Evolutionary conservation across 1,140 invertebrate species (phyloP).

Genomic region (Planococcus citri): DNA sequence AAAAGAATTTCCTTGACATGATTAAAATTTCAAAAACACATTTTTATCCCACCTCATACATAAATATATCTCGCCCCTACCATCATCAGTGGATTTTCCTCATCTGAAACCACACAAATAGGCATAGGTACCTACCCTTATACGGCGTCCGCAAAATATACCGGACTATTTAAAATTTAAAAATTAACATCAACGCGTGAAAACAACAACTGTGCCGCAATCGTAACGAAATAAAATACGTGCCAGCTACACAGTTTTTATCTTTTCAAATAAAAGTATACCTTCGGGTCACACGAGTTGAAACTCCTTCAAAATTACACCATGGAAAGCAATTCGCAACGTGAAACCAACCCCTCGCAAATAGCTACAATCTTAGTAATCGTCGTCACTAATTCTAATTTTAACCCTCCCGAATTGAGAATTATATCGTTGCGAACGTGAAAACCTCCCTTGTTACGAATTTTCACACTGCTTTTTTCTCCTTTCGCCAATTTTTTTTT

Average conservation of each 20-base stretch:
- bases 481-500: no score
- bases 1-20: no score
- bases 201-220: not conserved
- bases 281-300: conserved; percentile 1
- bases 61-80: no score
- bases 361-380: conserved; percentile 4
- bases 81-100: no score
- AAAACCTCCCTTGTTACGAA: no score
- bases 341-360: not conserved
- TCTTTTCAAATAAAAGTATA: not conserved
- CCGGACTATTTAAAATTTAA: not conserved
- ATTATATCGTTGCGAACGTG: no score
- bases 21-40: no score
- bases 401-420: not conserved
- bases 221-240: not conserved
- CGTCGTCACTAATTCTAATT: conserved; percentile 3
- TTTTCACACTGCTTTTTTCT: no score
- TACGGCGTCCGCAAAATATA: no score
- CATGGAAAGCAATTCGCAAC: not conserved
- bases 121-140: no score
- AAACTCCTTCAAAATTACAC: conserved; percentile 3
- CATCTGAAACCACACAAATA: no score
- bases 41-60: no score
- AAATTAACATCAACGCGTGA: not conserved
- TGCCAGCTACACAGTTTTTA: not conserved